Conservation (phyloP, 2,113 vertebrate species). For the Osmerus eperlanus region DNA sequence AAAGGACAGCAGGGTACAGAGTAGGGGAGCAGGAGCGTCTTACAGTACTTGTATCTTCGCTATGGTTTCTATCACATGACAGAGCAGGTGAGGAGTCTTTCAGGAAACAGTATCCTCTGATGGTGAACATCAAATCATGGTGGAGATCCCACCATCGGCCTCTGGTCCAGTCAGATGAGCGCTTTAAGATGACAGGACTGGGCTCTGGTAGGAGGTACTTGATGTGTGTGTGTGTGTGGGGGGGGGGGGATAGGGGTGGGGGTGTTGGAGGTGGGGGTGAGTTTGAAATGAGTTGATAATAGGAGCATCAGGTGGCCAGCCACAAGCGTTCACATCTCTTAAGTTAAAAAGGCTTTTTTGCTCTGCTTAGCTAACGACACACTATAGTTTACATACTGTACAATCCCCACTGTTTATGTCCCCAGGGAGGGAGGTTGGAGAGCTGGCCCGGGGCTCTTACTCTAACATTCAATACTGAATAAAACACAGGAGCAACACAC, state of each 20-base stretch:
- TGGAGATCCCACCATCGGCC: too few species aligned
- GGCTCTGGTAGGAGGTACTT: background rate
- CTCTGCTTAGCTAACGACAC: conserved; percentile 72
- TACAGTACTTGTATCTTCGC: conserved; percentile 55
- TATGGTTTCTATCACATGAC: conserved; percentile 61
- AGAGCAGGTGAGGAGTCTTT: conserved; percentile 26
- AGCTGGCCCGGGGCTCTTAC: conserved; percentile 39
- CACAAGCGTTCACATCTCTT: conserved; percentile 79
- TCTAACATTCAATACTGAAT: conserved; percentile 72
- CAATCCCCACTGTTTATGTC: conserved; percentile 73
- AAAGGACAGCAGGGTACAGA: conserved; percentile 39
- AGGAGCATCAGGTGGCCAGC: conserved; percentile 80
- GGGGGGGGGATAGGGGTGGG: conserved; percentile 39
- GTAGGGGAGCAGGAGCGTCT: conserved; percentile 51
- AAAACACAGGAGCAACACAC: conserved; percentile 34
- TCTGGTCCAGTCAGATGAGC: too few species aligned
- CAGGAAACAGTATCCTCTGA: background rate
- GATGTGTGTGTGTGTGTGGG: conserved; percentile 29
- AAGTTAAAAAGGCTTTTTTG: conserved; percentile 75
- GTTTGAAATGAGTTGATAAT: conserved; percentile 38
- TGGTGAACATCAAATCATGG: too few species aligned
- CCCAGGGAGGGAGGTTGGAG: conserved; percentile 55
- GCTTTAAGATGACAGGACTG: too few species aligned
- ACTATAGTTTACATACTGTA: conserved; percentile 76
- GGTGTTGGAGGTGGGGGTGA: conserved; percentile 17